phyloP scores from a whole-genome alignment of 64 coral and sea anemone species.

The Stichodactyla helianthus region DNA sequence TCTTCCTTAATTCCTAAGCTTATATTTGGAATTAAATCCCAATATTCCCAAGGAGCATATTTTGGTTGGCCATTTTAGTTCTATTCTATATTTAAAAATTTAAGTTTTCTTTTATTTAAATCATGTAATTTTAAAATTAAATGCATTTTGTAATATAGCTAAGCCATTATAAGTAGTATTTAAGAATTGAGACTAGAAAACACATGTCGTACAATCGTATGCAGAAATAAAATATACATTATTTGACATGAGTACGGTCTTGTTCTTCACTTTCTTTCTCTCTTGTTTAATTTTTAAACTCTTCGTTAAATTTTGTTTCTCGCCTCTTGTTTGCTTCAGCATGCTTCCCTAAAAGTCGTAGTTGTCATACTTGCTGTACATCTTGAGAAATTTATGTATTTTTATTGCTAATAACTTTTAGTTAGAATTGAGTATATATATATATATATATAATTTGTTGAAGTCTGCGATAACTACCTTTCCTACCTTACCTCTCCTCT shows the following conservation, averaged over 20 bases:
- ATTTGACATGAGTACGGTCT: neutral
- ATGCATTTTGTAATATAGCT: conserved; percentile 11
- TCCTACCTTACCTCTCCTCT: no score
- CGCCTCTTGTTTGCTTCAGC: neutral
- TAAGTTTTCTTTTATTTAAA: neutral
- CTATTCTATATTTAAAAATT: neutral
- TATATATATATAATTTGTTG: no score
- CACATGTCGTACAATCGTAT: neutral
- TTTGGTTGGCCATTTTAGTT: conserved; percentile 1
- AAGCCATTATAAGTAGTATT: conserved; percentile 9
- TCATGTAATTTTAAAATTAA: neutral
- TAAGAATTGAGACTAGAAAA: conserved; percentile 8
- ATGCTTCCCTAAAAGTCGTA: no score
- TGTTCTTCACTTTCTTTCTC: neutral
- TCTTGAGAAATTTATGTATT: no score
- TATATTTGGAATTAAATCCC: neutral
- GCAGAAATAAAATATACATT: neutral
- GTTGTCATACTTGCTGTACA: no score
- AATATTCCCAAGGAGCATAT: neutral
- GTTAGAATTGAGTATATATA: no score
- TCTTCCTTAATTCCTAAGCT: neutral
- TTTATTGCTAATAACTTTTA: no score
- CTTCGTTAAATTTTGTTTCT: neutral
- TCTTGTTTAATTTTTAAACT: neutral
- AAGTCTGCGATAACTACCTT: no score